Base-by-base conservation (phyloP, 2,797 vertebrate genomes). In the Tangara arthus region DNA sequence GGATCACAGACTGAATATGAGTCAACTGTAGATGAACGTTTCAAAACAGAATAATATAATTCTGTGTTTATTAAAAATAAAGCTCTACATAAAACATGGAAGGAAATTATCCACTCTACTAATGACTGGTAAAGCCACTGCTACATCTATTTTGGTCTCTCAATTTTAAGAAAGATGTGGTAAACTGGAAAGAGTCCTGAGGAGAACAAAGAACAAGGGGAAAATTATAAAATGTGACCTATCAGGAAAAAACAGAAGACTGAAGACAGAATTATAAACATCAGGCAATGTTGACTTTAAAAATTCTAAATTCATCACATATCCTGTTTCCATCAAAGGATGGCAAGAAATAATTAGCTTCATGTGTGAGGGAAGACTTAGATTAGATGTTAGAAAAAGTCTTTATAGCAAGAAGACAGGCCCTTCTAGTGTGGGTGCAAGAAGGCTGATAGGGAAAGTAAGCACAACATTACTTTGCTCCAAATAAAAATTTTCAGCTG, bases 21-120 rank as follows among this genome's bases (percentile, higher is more conserved):
- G 84, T 94, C 93, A 94, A 95, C 75, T 82, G 50, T 35, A 57
- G 82, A 89, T 1, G 16, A 92, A 72, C 4, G 2, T 93, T 95
- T 95, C 89, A 94, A 82, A 94, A 85, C 78, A 93, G 71, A 92
- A 85, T 61, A 95, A 83, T 90, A 76, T 76, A 94, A 95, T 93
- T 93, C 87, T 92, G 44, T 95, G 78, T 94, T 94, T 93, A 90
- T 96, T 95, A 93, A 95, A 92, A 94, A 92, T 82, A 94, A 96
- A 90, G 60, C 78, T 85, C 81, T 68, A 64, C 47, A 80, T 73
- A 79, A 95, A 96, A 92, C 75, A 73, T 46, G 42, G 91, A 80
- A 91, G 64, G 84, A 96, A 96, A 95, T 92, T 94, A 96, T 87
- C 75, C 75, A 87, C 87, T 77, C 56, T 92, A 46, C 49, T 89